Conservation (phyloP, 2,888 invertebrate species). For the Osedax frankpressi region DNA sequence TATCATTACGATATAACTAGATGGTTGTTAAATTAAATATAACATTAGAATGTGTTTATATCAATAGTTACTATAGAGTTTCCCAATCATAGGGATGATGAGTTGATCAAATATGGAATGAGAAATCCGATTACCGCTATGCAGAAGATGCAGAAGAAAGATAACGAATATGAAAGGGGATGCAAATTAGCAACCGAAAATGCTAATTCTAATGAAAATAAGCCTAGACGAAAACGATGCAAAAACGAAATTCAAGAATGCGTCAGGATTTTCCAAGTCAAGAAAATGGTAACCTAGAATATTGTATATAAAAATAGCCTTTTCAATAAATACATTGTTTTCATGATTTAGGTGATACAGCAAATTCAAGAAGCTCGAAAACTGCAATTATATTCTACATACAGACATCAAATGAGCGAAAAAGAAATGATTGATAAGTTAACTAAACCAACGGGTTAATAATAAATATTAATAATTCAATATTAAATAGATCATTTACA, state of each 20-base stretch:
- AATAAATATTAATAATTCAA: background rate
- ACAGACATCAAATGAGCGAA: conserved; percentile 22
- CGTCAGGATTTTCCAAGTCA: conserved; percentile 28
- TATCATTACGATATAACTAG: too few species aligned
- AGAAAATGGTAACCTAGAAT: conserved; percentile 21
- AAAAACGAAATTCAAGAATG: conserved; percentile 25
- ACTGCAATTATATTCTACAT: conserved; percentile 25
- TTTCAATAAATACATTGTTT: too few species aligned
- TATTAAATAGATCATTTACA: background rate
- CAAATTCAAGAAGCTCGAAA: conserved; percentile 22
- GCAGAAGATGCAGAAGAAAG: background rate
- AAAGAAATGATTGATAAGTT: conserved; percentile 7
- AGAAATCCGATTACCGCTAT: background rate
- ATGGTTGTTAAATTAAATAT: too few species aligned
- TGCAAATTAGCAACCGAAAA: background rate
- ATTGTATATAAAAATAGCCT: background rate
- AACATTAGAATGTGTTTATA: too few species aligned
- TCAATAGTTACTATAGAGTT: too few species aligned
- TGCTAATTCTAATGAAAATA: background rate
- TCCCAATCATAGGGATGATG: background rate
- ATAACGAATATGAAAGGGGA: background rate
- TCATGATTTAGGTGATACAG: conserved; percentile 8
- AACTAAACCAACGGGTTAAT: background rate
- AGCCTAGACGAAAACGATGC: conserved; percentile 4
- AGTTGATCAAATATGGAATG: background rate